Conservation (phyloP, 2,797 vertebrate species). For the Pseudocheirus occidentalis region DNA sequence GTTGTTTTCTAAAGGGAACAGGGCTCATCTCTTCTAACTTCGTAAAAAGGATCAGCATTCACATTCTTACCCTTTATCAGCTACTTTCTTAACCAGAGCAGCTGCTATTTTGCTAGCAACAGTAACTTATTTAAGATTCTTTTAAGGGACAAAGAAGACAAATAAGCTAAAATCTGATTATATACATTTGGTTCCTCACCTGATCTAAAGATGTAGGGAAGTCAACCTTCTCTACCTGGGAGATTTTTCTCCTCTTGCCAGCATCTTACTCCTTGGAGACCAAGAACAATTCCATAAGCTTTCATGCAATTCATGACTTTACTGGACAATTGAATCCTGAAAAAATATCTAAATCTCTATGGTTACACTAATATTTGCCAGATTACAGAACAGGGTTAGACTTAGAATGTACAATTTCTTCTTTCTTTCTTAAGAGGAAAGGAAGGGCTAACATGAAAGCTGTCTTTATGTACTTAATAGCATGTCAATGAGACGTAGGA, state of each 20-base stretch:
- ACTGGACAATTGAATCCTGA: background rate
- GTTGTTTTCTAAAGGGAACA: background rate
- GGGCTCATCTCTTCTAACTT: background rate
- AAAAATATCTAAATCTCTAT: background rate
- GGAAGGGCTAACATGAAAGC: background rate
- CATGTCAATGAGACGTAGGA: background rate
- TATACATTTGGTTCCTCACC: background rate
- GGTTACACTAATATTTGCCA: background rate
- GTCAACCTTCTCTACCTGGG: background rate
- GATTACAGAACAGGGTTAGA: background rate
- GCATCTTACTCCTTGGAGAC: background rate
- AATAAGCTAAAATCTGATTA: background rate
- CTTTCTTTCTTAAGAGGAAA: no score
- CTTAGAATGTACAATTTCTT: no score
- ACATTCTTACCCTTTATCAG: background rate
- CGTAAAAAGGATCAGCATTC: background rate
- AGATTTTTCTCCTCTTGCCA: background rate
- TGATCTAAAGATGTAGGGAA: background rate
- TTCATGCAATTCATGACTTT: background rate
- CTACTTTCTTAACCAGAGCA: background rate
- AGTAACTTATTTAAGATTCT: background rate
- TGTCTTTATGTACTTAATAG: background rate
- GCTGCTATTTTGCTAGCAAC: background rate
- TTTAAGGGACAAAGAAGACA: background rate
- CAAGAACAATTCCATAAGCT: background rate